phyloP scores from a whole-genome alignment of 1,140 invertebrate genomes.

The Augochlora pura region DNA sequence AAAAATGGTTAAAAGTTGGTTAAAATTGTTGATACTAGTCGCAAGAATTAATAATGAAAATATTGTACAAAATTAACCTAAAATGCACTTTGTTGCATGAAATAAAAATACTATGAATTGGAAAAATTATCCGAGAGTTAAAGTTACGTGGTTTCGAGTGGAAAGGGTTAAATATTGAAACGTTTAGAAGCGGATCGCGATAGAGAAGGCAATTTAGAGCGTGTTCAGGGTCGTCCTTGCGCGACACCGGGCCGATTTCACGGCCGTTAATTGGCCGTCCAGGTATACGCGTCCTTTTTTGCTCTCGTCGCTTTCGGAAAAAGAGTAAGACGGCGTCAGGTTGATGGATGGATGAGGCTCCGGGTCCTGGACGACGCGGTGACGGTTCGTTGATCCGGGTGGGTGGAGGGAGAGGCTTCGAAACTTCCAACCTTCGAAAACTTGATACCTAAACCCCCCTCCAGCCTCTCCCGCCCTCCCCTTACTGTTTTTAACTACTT shows the following conservation, averaged over 20 bases:
- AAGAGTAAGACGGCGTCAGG: constrained; percentile 47
- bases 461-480: neutral
- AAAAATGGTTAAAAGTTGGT: no score
- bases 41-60: no score
- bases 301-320: neutral
- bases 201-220: constrained; percentile 40
- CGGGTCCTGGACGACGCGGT: constrained; percentile 33
- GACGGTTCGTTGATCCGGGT: constrained; percentile 68
- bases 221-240: constrained; percentile 31
- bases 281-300: constrained; percentile 45
- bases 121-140: no score
- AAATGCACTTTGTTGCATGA: no score
- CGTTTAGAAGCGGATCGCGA: constrained; percentile 37
- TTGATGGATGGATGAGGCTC: constrained; percentile 54
- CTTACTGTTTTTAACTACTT: constrained; percentile 2
- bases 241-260: constrained; percentile 49
- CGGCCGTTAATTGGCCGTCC: constrained; percentile 55
- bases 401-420: neutral
- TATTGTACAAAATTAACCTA: no score
- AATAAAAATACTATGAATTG: no score
- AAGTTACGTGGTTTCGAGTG: no score
- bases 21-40: no score
- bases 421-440: constrained; percentile 20
- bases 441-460: constrained; percentile 7
- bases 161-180: constrained; percentile 33